Evolutionary conservation across 2,113 vertebrate genomes (phyloP).

Genomic region (Bubo bubo): DNA sequence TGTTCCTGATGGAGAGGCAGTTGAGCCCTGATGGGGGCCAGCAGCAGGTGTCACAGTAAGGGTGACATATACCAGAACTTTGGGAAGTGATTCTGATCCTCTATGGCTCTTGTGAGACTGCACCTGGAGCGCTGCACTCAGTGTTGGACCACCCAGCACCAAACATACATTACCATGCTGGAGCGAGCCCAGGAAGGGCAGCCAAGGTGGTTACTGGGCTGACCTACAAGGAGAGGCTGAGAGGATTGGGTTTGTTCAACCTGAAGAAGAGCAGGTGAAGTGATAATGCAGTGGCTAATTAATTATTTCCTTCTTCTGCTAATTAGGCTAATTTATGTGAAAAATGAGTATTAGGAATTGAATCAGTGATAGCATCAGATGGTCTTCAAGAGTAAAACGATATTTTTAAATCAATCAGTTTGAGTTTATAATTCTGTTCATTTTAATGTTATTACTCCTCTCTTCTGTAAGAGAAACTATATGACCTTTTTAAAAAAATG

Average conservation of each 20-base stretch:
- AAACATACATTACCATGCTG: neutral
- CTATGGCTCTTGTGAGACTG: neutral
- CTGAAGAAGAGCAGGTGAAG: neutral
- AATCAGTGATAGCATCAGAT: neutral
- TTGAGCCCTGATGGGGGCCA: neutral
- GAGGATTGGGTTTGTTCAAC: neutral
- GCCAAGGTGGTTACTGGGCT: neutral
- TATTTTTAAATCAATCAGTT: neutral
- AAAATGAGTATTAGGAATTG: neutral
- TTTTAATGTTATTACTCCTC: neutral
- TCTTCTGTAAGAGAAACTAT: neutral
- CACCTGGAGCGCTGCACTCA: too few species aligned
- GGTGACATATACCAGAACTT: neutral
- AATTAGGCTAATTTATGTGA: neutral
- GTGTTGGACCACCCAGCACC: neutral
- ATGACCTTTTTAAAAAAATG: neutral
- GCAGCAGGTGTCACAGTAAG: too few species aligned
- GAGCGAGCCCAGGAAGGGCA: neutral
- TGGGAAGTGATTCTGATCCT: neutral
- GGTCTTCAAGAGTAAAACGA: neutral
- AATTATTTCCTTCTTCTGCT: neutral
- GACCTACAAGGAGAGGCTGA: neutral
- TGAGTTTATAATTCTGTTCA: neutral
- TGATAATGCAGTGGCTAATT: neutral
- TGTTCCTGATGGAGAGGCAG: neutral